Evolutionary conservation across 2,797 vertebrate species (phyloP).

Genomic region (Somateria mollissima): DNA sequence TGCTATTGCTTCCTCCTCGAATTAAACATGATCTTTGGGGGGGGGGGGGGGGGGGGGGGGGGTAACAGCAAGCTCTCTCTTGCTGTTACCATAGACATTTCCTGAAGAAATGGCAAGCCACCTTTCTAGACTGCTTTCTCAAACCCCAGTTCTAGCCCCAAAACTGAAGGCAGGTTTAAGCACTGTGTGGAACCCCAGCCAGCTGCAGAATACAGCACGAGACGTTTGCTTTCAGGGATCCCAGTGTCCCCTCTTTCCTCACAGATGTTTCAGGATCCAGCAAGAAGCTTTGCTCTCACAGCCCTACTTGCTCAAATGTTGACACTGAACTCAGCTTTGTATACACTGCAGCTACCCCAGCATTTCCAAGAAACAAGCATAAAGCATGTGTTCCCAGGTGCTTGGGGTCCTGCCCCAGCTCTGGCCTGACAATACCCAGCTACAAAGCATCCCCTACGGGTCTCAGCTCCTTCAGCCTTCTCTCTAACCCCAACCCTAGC

Average conservation of each 20-base stretch:
- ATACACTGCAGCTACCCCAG: not conserved
- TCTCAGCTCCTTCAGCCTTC: not conserved
- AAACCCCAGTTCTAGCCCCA: not conserved
- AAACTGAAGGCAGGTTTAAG: not conserved
- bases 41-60: too few species aligned
- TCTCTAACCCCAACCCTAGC: rapidly evolving
- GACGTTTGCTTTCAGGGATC: not conserved
- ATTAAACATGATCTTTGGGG: not conserved
- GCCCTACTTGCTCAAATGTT: not conserved
- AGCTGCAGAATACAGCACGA: not conserved
- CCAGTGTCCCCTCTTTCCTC: not conserved
- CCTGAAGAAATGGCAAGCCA: not conserved
- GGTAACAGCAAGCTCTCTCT: not conserved
- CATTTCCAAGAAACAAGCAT: not conserved
- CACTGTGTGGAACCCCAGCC: not conserved
- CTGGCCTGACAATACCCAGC: not conserved
- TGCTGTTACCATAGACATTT: not conserved
- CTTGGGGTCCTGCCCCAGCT: not conserved
- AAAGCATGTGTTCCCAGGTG: not conserved
- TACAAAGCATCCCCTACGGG: not conserved
- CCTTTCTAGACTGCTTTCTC: not conserved
- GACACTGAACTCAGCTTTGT: not conserved
- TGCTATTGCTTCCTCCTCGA: not conserved
- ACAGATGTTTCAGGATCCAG: not conserved
- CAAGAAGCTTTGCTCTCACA: not conserved